Percentiles rank a stretch among this genome's conserved stretches.
These are phyloP conservation scores for Augochlorella aurata DNA, from an alignment of 2,888 invertebrate species.

Conservation along the genomic window DNA sequence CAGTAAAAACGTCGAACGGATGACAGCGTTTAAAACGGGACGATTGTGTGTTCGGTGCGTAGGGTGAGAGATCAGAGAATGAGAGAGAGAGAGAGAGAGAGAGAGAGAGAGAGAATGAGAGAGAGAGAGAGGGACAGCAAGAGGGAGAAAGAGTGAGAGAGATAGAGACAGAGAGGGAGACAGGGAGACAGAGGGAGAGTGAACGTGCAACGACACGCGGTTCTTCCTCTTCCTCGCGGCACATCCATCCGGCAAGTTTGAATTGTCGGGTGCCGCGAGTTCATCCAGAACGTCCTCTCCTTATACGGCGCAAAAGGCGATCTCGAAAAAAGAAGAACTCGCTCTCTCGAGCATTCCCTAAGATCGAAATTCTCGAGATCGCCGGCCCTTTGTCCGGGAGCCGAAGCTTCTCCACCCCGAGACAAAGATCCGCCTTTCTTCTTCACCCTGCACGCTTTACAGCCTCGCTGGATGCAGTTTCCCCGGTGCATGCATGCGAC, in stretches of 20 bases:
- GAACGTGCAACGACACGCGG: neutral
- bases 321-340: conserved; percentile 42
- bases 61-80: neutral
- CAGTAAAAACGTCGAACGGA: neutral
- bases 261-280: conserved; percentile 19
- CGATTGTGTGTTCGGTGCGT: neutral
- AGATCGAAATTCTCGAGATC: conserved; percentile 63
- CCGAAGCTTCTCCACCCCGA: conserved; percentile 41
- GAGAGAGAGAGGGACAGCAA: neutral
- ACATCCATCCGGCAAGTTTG: conserved; percentile 17
- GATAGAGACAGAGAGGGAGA: too few relatives aligned
- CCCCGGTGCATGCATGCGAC: neutral
- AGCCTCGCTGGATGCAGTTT: neutral
- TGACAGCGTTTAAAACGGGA: neutral
- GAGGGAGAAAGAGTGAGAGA: neutral
- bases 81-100: neutral
- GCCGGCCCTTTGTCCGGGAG: conserved; percentile 49
- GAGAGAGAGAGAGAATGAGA: neutral
- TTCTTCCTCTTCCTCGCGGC: neutral
- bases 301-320: conserved; percentile 37
- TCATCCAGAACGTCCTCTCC: conserved; percentile 32
- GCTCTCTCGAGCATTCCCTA: conserved; percentile 49
- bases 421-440: conserved; percentile 56
- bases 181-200: neutral
- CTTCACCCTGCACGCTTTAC: conserved; percentile 25